Conservation (phyloP, 1,140 invertebrate species). For the Psilanteris sp. region DNA sequence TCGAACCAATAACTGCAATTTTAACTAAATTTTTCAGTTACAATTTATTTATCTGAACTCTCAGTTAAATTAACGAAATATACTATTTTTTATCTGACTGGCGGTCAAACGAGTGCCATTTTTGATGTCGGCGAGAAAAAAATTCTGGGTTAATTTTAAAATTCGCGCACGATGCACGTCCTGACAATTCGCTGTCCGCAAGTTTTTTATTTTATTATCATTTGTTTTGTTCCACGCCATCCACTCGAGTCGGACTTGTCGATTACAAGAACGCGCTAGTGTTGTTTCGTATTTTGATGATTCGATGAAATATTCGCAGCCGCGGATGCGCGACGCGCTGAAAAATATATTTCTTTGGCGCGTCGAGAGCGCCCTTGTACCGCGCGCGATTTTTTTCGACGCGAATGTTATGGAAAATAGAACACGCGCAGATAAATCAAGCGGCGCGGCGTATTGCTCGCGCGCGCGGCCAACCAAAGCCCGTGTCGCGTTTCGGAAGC, state of each 20-base stretch:
- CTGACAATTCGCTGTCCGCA: too few relatives aligned
- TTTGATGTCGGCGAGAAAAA: too few relatives aligned
- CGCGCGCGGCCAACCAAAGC: slow-evolving; percentile 26
- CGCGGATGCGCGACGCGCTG: slow-evolving; percentile 3
- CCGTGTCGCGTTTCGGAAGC: slow-evolving; percentile 52
- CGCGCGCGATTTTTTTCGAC: slow-evolving; percentile 44
- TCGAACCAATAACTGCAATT: too few relatives aligned
- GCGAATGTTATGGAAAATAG: slow-evolving; percentile 50
- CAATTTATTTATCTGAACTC: too few relatives aligned
- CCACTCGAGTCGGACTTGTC: slow-evolving; percentile 7
- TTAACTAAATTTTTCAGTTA: too few relatives aligned
- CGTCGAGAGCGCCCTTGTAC: slow-evolving; percentile 34
- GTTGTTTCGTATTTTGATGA: slow-evolving; percentile 23
- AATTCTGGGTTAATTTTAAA: too few relatives aligned
- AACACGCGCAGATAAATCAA: slow-evolving; percentile 60
- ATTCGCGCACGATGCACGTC: too few relatives aligned
- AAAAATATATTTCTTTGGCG: slow-evolving; percentile 31
- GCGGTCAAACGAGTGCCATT: too few relatives aligned
- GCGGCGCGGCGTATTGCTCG: slow-evolving; percentile 31
- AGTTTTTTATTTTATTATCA: too few relatives aligned
- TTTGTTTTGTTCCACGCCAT: too few relatives aligned
- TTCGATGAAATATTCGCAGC: slow-evolving; percentile 6
- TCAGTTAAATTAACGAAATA: too few relatives aligned
- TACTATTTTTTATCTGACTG: too few relatives aligned
- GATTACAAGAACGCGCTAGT: slow-evolving; percentile 18